Evolutionary conservation across 2,113 vertebrate genomes (phyloP).

Genomic region (Chaetorhynchus papuensis): DNA sequence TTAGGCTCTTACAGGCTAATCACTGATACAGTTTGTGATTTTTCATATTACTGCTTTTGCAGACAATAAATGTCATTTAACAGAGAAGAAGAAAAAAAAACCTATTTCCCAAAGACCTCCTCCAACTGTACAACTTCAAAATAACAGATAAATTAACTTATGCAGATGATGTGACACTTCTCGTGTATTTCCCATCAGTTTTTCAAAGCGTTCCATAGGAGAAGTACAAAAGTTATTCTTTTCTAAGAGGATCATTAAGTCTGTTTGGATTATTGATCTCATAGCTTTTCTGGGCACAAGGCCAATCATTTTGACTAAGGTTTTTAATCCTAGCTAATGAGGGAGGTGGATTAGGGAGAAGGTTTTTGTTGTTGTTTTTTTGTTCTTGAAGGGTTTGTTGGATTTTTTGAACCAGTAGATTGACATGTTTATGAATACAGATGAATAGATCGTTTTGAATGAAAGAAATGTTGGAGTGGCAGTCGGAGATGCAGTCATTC

Average conservation of each 20-base stretch:
- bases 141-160: conserved; percentile 22
- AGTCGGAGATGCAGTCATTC: not conserved
- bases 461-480: conserved; percentile 4
- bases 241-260: conserved; percentile 43
- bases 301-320: conserved; percentile 45
- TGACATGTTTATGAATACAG: conserved; percentile 47
- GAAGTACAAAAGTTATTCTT: conserved; percentile 43
- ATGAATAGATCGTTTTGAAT: conserved; percentile 1
- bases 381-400: not conserved
- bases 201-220: not conserved
- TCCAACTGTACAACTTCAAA: not conserved
- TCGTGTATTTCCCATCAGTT: not conserved
- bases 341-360: conserved; percentile 30
- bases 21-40: conserved; percentile 51
- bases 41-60: conserved; percentile 15
- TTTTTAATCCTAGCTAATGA: conserved; percentile 60
- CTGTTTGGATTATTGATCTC: conserved; percentile 58
- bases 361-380: not conserved
- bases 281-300: conserved; percentile 45
- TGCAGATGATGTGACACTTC: not conserved
- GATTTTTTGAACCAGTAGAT: not conserved
- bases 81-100: not conserved
- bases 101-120: not conserved
- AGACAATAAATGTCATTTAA: conserved; percentile 33
- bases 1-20: conserved; percentile 3